Evolutionary conservation across 1,140 invertebrate genomes (phyloP).

Genomic region (Brachionus angularis): DNA sequence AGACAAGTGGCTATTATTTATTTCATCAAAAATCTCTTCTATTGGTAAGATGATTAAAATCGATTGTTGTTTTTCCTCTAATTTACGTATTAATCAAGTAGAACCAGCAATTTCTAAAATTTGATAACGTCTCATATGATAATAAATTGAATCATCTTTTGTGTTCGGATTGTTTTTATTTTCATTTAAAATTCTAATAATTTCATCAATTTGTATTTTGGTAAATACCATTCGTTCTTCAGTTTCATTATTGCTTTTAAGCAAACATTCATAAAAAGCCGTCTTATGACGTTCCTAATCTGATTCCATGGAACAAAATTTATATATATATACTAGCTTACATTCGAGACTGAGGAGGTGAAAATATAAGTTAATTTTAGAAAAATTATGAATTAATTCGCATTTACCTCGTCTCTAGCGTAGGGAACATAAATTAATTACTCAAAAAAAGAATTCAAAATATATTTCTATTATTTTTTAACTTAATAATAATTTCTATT

Average conservation of each 20-base stretch:
- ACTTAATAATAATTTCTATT: too few relatives aligned
- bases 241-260: neutral
- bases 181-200: neutral
- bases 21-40: slow-evolving; percentile 8
- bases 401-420: too few relatives aligned
- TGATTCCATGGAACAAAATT: too few relatives aligned
- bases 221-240: neutral
- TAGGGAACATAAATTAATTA: too few relatives aligned
- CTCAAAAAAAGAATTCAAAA: too few relatives aligned
- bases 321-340: too few relatives aligned
- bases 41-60: neutral
- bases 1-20: neutral
- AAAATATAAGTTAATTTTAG: too few relatives aligned
- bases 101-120: neutral
- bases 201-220: neutral
- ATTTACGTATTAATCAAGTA: neutral
- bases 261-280: slow-evolving; percentile 4
- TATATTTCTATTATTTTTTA: too few relatives aligned
- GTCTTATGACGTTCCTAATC: neutral
- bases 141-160: slow-evolving; percentile 13
- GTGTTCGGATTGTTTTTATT: slow-evolving; percentile 11
- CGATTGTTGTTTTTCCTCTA: neutral
- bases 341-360: too few relatives aligned
- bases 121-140: neutral
- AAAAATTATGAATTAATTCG: too few relatives aligned